Base-by-base conservation (phyloP, 2,797 vertebrate species). In the Melanotaenia nigrans region DNA sequence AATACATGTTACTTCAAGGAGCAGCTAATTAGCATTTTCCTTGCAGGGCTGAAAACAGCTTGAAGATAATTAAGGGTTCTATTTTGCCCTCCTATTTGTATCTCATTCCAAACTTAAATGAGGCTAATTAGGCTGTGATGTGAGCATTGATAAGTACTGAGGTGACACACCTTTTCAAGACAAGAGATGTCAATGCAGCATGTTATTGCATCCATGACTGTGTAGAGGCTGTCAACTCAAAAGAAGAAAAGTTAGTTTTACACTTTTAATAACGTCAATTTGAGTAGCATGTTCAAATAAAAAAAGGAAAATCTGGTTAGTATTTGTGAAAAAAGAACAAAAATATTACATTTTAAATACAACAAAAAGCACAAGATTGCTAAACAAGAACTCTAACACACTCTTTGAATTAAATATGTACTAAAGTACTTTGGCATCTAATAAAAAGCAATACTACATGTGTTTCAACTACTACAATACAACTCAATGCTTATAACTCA, bases 11-110 rank as follows among this genome's bases (percentile, higher is more conserved):
- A 78, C 81, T 87, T 84, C 75, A 85, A 68, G 61, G 72, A 60
- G 6, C 33, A n/a, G 8, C 55, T 82, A 81, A 87, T 89, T 83
- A 86, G 66, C 57, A 73, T 82, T 76, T 82, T 71, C 53, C 65
- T 69, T 75, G 59, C 57, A 62, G 62, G 54, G 55, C 30, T 71
- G 64, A 79, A 81, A 87, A 82, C 79, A 81, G 71, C 76, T 84
- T 81, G 81, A 81, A 83, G 68, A 85, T 89, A 89, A 90, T 91
- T 75, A 83, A 81, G 71, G 74, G 73, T 79, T 82, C 62, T 74
- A 45, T 81, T 89, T 87, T 83, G 75, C 54, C 57, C 65, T 73
- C 61, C 72, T 82, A 78, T 87, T 90, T 85, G 86, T 82, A 73
- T 71, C 78, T 75, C 5, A 0, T 77, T 79, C 65, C 68, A 81